Evolutionary conservation across 2,888 invertebrate genomes (phyloP).

Genomic region (Gerris lacustris): DNA sequence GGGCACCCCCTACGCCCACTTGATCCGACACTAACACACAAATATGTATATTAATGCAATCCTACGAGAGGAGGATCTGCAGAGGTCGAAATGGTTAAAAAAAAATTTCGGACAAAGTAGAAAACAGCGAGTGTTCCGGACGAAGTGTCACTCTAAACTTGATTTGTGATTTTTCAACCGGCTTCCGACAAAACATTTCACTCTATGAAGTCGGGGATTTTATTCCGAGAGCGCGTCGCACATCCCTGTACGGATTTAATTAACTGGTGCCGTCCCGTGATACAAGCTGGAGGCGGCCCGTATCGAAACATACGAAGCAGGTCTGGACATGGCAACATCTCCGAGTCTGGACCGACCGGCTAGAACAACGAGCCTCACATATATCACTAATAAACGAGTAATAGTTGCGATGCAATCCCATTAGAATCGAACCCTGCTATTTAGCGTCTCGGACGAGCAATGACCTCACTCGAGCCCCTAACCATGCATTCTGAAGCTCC

Average conservation of each 20-base stretch:
- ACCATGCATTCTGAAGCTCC: no score
- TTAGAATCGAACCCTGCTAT: no score
- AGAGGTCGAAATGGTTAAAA: background rate
- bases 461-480: no score
- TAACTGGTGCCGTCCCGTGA: background rate
- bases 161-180: constrained; percentile 5
- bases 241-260: background rate
- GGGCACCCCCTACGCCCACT: no score
- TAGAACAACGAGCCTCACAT: no score
- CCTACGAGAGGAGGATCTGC: background rate
- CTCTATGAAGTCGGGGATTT: background rate
- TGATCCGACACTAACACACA: background rate
- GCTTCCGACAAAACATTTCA: constrained; percentile 5
- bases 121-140: constrained; percentile 1
- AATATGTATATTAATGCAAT: constrained; percentile 5
- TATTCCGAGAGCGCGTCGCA: no score
- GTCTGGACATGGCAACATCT: background rate
- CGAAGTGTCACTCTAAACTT: background rate
- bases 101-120: background rate
- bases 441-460: no score
- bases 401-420: no score
- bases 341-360: no score
- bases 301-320: background rate
- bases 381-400: no score
- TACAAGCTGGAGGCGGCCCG: background rate